Conservation (phyloP, 2,797 vertebrate species). For the Acanthiza pusilla region DNA sequence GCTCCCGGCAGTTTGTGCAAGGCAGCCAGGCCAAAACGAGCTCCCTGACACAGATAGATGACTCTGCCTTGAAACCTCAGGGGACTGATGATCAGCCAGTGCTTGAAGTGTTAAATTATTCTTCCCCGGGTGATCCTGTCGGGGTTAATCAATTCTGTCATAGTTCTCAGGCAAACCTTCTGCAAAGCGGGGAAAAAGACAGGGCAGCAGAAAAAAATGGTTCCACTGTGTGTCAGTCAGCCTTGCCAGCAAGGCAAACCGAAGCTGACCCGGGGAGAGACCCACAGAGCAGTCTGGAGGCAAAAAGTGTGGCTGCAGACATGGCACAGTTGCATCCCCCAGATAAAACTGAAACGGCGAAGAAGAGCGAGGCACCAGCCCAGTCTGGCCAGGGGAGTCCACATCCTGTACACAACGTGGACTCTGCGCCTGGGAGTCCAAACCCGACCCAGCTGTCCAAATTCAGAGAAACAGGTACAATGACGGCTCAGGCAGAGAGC, state of each 20-base stretch:
- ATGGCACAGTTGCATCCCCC: not conserved
- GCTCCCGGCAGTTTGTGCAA: not conserved
- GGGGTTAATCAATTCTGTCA: not conserved
- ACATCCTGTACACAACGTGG: not conserved
- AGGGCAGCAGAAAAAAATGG: not conserved
- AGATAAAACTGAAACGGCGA: not conserved
- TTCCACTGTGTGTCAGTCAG: not conserved
- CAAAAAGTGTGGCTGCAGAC: not conserved
- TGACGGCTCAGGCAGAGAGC: constrained; percentile 78
- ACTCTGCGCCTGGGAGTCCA: not conserved
- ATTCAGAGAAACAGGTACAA: constrained; percentile 88
- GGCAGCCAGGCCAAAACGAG: not conserved
- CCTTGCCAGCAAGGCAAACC: not conserved
- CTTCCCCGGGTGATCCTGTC: not conserved
- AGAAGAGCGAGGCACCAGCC: not conserved
- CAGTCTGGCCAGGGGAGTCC: not conserved
- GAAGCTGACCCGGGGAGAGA: not conserved
- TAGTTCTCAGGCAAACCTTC: constrained; percentile 23
- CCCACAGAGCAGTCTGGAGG: not conserved
- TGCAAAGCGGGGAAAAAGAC: not conserved
- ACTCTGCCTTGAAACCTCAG: constrained; percentile 7
- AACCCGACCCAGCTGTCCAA: constrained; percentile 41
- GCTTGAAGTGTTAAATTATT: not conserved
- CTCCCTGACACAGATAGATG: not conserved
- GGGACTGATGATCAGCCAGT: not conserved